A percentile compares a stretch with the other conserved stretches of the same genome.
These are phyloP conservation scores for Stegodyphus dumicola DNA, from an alignment of 1,140 invertebrate species.

Conservation along the genomic window DNA sequence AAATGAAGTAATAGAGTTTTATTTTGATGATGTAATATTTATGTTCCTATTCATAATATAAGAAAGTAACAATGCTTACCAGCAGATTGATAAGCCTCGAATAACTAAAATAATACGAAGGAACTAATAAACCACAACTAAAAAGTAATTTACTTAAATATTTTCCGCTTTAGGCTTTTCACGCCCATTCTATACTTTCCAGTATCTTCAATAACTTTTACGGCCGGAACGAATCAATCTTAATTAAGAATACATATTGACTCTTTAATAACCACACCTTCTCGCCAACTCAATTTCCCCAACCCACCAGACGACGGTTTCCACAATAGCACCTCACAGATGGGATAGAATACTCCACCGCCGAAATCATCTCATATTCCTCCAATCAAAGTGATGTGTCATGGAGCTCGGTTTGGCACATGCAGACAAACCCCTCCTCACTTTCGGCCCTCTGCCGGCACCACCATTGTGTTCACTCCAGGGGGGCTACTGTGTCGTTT, in stretches of 20 bases:
- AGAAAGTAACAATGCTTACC: too few species aligned
- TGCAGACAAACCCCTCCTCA: conserved; percentile 5
- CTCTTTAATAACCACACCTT: conserved; percentile 34
- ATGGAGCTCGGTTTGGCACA: conserved; percentile 17
- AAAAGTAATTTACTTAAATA: too few species aligned
- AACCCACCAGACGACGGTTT: not conserved
- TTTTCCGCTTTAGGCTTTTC: too few species aligned
- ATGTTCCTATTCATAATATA: too few species aligned
- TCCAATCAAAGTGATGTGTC: conserved; percentile 49
- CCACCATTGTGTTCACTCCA: not conserved
- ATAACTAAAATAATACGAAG: too few species aligned
- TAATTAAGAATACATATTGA: conserved; percentile 57
- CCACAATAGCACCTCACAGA: conserved; percentile 12
- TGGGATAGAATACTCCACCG: not conserved
- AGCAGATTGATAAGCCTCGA: too few species aligned
- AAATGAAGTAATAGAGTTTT: too few species aligned
- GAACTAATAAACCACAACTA: too few species aligned
- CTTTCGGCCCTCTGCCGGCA: not conserved
- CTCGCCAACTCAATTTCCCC: not conserved
- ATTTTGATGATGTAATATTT: too few species aligned
- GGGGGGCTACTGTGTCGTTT: not conserved
- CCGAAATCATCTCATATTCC: conserved; percentile 22
- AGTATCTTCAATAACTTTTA: not conserved
- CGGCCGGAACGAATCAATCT: conserved; percentile 44
- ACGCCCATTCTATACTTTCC: too few species aligned